A percentile compares a stretch with the other conserved stretches of the same genome.
Conservation (phyloP, 2,888 invertebrate genomes). For the Punctoribates punctum region DNA sequence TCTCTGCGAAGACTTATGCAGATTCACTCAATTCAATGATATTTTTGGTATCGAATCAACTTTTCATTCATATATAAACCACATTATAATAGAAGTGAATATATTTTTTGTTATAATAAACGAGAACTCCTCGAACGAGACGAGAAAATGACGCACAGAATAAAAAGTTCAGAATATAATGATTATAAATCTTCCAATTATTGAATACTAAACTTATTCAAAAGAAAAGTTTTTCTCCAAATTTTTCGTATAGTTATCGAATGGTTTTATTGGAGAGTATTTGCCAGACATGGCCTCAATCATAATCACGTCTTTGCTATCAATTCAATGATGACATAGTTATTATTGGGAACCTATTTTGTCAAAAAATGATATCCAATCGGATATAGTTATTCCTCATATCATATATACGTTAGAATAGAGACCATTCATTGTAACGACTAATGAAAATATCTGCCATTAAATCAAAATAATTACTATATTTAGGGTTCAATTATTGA, state of each 20-base stretch:
- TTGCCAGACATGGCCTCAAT: constrained; percentile 20
- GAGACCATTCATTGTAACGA: constrained; percentile 3
- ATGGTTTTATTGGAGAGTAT: not conserved
- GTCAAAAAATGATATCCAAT: constrained; percentile 9
- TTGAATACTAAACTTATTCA: constrained; percentile 25
- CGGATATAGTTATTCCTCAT: constrained; percentile 11
- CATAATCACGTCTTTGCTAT: constrained; percentile 29
- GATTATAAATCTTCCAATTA: constrained; percentile 38
- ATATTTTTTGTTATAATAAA: constrained; percentile 18
- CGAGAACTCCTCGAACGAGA: not conserved
- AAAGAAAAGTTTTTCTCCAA: not conserved
- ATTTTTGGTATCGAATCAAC: not conserved
- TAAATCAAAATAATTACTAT: constrained; percentile 13
- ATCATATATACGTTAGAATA: not conserved
- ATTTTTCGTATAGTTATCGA: not conserved
- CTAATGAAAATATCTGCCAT: constrained; percentile 5
- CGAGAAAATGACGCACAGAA: not conserved
- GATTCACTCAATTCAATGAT: not conserved
- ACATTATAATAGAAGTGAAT: constrained; percentile 18
- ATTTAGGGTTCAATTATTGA: constrained; percentile 11
- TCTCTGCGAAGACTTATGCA: not conserved
- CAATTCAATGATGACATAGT: constrained; percentile 33
- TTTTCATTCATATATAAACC: constrained; percentile 3
- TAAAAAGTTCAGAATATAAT: constrained; percentile 16
- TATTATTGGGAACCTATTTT: constrained; percentile 32